Evolutionary conservation across 1,140 invertebrate species (phyloP).

Genomic region (Carposina sasakii): DNA sequence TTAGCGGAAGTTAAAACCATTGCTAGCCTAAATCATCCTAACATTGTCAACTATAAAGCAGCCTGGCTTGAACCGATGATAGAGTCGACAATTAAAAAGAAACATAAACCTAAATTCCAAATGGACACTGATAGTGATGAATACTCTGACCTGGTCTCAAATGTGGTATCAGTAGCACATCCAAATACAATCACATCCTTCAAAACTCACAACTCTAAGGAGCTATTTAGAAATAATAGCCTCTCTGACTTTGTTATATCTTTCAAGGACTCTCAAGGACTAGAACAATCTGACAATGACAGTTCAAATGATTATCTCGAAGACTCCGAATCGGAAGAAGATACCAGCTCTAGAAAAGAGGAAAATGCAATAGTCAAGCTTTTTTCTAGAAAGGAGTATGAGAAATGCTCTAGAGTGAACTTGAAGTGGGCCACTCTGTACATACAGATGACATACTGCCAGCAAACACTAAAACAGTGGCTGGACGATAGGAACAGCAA

Average conservation of each 20-base stretch:
- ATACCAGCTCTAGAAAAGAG: constrained; percentile 22
- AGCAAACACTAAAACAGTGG: constrained; percentile 82
- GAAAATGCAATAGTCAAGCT: constrained; percentile 54
- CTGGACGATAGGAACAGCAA: constrained; percentile 75
- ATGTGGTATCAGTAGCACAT: constrained; percentile 44
- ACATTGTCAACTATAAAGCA: constrained; percentile 88
- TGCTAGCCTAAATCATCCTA: constrained; percentile 83
- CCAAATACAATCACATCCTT: constrained; percentile 56
- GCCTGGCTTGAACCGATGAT: constrained; percentile 84
- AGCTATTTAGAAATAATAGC: constrained; percentile 42
- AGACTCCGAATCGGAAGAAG: constrained; percentile 43
- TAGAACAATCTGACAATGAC: constrained; percentile 39
- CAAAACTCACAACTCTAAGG: constrained; percentile 64
- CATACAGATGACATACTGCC: constrained; percentile 88
- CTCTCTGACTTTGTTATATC: constrained; percentile 57
- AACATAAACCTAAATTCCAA: constrained; percentile 37
- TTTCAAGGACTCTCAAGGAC: too few relatives aligned
- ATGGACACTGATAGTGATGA: constrained; percentile 57
- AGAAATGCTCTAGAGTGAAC: constrained; percentile 62
- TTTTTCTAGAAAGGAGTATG: constrained; percentile 37
- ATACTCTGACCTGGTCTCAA: constrained; percentile 31
- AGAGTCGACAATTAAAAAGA: constrained; percentile 53
- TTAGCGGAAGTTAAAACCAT: constrained; percentile 86
- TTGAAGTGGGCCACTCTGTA: constrained; percentile 79
- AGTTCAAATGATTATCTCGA: constrained; percentile 33